These are phyloP conservation scores for Ectemnius continuus DNA, from an alignment of 2,888 invertebrate genomes.

Conservation along the genomic window DNA sequence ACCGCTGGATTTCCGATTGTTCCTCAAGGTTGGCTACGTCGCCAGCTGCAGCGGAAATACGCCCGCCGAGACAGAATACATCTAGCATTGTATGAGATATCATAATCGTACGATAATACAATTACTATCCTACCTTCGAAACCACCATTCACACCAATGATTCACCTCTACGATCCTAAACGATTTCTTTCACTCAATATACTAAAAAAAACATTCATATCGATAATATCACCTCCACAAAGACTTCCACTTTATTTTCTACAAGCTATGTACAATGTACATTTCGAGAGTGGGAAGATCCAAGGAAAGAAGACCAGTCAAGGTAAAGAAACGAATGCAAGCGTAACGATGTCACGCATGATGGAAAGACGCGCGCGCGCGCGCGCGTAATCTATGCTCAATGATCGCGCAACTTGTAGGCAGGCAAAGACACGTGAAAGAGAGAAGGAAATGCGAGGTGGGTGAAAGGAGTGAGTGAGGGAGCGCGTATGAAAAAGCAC, in stretches of 20 bases:
- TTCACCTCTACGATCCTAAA: too few species aligned
- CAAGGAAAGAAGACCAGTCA: too few species aligned
- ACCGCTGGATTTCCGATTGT: slow-evolving; percentile 20
- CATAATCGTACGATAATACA: not conserved
- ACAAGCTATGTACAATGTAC: not conserved
- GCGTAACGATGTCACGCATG: not conserved
- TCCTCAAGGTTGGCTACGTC: not conserved
- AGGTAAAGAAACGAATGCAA: not conserved
- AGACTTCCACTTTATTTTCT: not conserved
- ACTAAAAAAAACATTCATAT: too few species aligned
- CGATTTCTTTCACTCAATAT: too few species aligned
- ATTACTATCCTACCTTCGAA: too few species aligned
- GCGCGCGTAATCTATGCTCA: not conserved
- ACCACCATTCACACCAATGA: too few species aligned
- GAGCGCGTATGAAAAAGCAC: slow-evolving; percentile 14
- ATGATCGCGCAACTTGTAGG: not conserved
- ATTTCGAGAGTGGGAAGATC: too few species aligned
- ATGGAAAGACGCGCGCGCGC: not conserved
- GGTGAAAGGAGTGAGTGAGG: not conserved
- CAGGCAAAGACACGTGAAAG: not conserved
- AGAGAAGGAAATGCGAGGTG: not conserved
- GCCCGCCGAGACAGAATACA: not conserved
- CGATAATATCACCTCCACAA: too few species aligned
- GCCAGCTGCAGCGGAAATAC: slow-evolving; percentile 4
- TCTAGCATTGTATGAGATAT: not conserved